These are phyloP conservation scores for Geotrypetes seraphini DNA, from an alignment of 2,797 vertebrate species.

Conservation along the genomic window DNA sequence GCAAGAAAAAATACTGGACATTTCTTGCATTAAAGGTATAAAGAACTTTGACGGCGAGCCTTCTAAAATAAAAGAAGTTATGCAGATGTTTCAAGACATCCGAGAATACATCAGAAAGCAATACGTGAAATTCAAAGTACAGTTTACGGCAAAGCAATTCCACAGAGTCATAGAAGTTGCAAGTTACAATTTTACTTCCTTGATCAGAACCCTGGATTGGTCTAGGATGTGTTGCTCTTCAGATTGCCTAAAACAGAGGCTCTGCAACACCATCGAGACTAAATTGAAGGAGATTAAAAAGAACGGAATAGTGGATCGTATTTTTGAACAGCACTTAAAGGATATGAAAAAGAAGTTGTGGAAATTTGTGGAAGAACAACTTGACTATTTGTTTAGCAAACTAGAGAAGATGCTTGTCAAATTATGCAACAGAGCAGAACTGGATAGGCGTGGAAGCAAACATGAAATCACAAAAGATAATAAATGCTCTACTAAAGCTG, in stretches of 20 bases:
- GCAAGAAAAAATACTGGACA: conserved; percentile 40
- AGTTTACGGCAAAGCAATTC: conserved; percentile 78
- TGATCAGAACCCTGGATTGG: conserved; percentile 72
- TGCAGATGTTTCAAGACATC: conserved; percentile 75
- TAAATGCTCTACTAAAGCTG: conserved; percentile 14
- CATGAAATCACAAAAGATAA: conserved; percentile 26
- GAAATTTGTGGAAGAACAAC: conserved; percentile 86
- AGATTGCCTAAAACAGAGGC: conserved; percentile 57
- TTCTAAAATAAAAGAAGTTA: conserved; percentile 66
- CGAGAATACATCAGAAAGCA: conserved; percentile 77
- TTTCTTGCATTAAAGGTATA: conserved; percentile 55
- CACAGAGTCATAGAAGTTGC: conserved; percentile 82
- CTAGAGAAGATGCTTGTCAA: conserved; percentile 57
- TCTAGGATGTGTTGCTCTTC: conserved; percentile 61
- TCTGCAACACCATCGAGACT: conserved; percentile 68
- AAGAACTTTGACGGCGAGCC: conserved; percentile 55
- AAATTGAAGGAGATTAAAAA: conserved; percentile 75
- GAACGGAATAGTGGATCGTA: conserved; percentile 82
- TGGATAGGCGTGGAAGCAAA: conserved; percentile 33
- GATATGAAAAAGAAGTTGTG: conserved; percentile 89
- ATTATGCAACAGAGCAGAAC: conserved; percentile 45
- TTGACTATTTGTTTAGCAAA: conserved; percentile 82
- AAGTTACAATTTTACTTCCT: conserved; percentile 72
- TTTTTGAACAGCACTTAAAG: conserved; percentile 80
- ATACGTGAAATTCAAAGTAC: conserved; percentile 95